Percentiles rank a stretch among this genome's conserved stretches.
Evolutionary conservation across 1,140 invertebrate species (phyloP).

Genomic region (Nephila pilipes): DNA sequence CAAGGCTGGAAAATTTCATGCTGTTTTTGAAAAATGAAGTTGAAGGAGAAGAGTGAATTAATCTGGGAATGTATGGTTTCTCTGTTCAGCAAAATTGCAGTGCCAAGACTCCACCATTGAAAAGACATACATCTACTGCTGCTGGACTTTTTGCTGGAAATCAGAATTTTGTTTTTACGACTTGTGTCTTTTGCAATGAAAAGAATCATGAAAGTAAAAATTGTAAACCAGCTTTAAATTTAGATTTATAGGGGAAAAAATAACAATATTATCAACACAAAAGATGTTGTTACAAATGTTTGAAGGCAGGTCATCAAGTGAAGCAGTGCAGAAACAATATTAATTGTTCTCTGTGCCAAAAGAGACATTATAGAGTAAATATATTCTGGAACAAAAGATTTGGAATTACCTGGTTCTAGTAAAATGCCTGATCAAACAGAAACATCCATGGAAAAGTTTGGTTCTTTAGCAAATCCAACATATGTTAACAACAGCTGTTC

Average conservation of each 20-base stretch:
- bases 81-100: not conserved
- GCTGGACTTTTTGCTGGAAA: constrained; percentile 11
- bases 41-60: constrained; percentile 20
- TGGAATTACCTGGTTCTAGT: too few relatives aligned
- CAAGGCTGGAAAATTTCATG: not conserved
- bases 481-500: not conserved
- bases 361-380: not conserved
- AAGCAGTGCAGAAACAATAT: not conserved
- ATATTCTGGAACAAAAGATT: not conserved
- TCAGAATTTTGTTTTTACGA: too few relatives aligned
- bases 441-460: too few relatives aligned
- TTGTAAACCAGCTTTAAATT: too few relatives aligned
- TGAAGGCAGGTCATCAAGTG: too few relatives aligned
- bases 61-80: not conserved
- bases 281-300: too few relatives aligned
- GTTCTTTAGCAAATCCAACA: not conserved
- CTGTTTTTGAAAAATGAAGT: too few relatives aligned
- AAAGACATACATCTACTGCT: not conserved
- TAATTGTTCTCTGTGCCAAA: not conserved
- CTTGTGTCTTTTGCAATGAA: too few relatives aligned
- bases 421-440: too few relatives aligned
- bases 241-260: not conserved
- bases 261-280: not conserved
- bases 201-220: too few relatives aligned
- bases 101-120: not conserved